Base-by-base conservation (phyloP, 2,113 vertebrate genomes). In the Rhagologus leucostigma region DNA sequence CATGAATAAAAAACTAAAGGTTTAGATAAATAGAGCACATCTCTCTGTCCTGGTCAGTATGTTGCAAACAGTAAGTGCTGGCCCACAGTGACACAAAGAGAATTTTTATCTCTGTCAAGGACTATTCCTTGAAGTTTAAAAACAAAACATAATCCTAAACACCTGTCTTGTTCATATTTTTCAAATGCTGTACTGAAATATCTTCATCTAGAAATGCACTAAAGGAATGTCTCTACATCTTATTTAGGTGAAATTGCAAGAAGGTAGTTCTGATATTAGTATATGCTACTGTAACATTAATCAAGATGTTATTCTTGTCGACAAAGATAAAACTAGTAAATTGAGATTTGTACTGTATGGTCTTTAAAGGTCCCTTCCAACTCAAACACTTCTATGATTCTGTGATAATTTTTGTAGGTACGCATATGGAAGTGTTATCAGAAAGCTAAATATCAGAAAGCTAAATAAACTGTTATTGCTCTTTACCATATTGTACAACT, bases 401-500 rank as follows among this genome's bases (percentile, higher is more conserved):
- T 53, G 11, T 60, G 9, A 42, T 20, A 52, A 62, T 83, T 92
- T 95, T 83, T 83, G 27, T 60, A 56, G 3, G 41, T 53, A 41
- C 9, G 29, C 7, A 27, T 59, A 80, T 37, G 9, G 60, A 88
- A 95, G 16, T 22, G 7, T 57, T 90, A 49, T 76, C 69, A 89
- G 80, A 91, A 84, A 83, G 62, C 27, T 68, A 39, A 49, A 32
- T 68, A 59, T 49, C 30, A 33, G 86, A 94, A 84, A 96, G 44
- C 70, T 87, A 92, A 90, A 94, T 76, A 92, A 93, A 89, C 26
- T 86, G 41, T 65, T 94, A 69, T 26, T 95, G 41, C 50, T 70
- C 68, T 95, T 89, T 89, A 70, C 29, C 33, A n/a, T 77, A 67
- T 90, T 95, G 64, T 78, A 22, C 26, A 24, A 33, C 19, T 64